Base-by-base conservation (phyloP, 2,888 invertebrate genomes). In the Cheilosia impressa region DNA sequence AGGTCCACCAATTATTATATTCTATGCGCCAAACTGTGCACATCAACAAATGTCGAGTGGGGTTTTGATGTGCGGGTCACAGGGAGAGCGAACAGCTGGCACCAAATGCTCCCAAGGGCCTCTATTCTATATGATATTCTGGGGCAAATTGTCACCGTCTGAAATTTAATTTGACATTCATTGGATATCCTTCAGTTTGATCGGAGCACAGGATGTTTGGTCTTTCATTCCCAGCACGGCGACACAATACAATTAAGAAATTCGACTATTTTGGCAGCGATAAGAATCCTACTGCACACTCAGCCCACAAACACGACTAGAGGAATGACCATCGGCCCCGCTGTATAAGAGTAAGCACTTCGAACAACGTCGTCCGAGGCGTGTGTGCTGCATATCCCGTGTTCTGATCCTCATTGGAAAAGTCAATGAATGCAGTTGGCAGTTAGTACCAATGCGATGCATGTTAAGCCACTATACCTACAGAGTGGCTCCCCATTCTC, bases 381-480 rank as follows among this genome's bases (percentile, higher is more conserved):
- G 19, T 60, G 15, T 60, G 72, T 52, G 50, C 72, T 53, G 50
- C 50, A 68, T 50, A 65, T 7, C 4, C 43, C 53, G 50, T 72
- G 60, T 47, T 73, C 38, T 57, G 57, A 53, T 69, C 53, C 77
- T 53, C 24, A 58, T 65, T 57, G 69, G 65, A 55, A 75, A 79
- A 84, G 75, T 84, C 84, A 84, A 80, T 84, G 75, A 84, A 84
- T 84, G 79, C 80, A 76, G 65, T 80, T 84, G 84, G 84, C 80
- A 84, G 52, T n/a, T 43, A 58, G 60, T 57, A 52, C 50, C 58
- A 53, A 47, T 57, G 41, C 55, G 53, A 53, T 31, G 52, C 60
- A 83, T 83, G 79, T 73, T 79, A 58, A 69, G 73, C 78, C 69
- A 75, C 57, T 65, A 62, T 63, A 73, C 55, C 27, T 27, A 27